Base-by-base conservation (phyloP, 2,797 vertebrate genomes). In the Diglossa cyanea region DNA sequence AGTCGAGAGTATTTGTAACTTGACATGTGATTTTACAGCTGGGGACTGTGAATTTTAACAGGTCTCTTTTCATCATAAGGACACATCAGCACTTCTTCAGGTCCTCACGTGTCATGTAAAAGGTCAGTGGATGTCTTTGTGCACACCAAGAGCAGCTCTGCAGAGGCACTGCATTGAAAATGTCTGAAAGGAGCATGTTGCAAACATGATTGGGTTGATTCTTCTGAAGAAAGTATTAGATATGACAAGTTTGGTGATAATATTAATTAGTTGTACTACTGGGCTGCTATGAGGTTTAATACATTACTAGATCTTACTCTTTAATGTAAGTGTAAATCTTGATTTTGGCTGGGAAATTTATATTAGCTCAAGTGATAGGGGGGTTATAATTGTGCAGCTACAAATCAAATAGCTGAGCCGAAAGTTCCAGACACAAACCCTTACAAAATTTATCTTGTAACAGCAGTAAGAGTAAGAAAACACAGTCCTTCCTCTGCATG, bases 51-150 rank as follows among this genome's bases (percentile, higher is more conserved):
- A 57, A 23, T 61, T 67, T 21, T 13, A 53, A 8, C 14, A 23
- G 12, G 8, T 51, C 6, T 71, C 9, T 80, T 63, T 50, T 39
- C 30, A n/a, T n/a, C 30, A 13, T 0, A 2, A 72, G 58, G 37
- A 16, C 23, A 14, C 0, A 0, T 51, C 40, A 53, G 13, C 47
- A 12, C 8, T 42, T 70, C 28, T 62, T 45, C 54, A 61, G 58
- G 20, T 55, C 40, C 31, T 16, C 14, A 14, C 0, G 0, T 25
- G 20, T 19, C 10, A 6, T 1, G 2, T 4, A 31, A 23, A 21
- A 58, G 51, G 28, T 54, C 33, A 48, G 9, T 28, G 28, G 21
- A 16, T 40, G 48, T 40, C 33, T 54, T 10, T n/a, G 33, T 48
- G 13, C n/a, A 11, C 2, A 3, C 24, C 25, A 58, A 39, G 13